Conservation (phyloP, 1,140 invertebrate genomes). For the Gyrodactylus salaris region DNA sequence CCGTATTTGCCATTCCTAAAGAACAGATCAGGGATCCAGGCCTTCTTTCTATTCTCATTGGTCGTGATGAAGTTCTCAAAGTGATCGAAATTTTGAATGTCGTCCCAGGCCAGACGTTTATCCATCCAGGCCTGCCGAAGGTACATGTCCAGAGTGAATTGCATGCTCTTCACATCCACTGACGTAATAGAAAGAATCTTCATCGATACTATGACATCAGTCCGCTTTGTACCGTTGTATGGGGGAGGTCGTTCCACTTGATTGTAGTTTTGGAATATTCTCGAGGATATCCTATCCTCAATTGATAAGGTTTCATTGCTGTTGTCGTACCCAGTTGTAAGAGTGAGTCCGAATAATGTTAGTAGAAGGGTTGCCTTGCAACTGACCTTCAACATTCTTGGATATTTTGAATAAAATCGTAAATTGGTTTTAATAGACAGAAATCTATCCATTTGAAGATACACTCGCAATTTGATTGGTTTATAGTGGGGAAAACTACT, state of each 20-base stretch:
- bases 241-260: background rate
- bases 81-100: background rate
- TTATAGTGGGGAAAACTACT: too few species aligned
- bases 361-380: too few species aligned
- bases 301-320: too few species aligned
- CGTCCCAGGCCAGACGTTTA: background rate
- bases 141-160: background rate
- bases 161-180: background rate
- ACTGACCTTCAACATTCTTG: too few species aligned
- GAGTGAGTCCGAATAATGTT: too few species aligned
- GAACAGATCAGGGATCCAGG: conserved; percentile 7
- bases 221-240: background rate
- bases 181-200: background rate
- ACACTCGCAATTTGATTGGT: background rate
- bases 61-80: background rate
- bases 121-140: conserved; percentile 1
- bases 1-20: conserved; percentile 4
- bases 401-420: too few species aligned
- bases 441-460: too few species aligned
- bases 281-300: background rate
- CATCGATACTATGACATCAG: background rate
- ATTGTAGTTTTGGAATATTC: background rate
- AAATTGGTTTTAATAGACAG: too few species aligned
- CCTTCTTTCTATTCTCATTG: background rate
- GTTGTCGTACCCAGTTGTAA: too few species aligned